Evolutionary conservation across 53 echinoderm and acorn worm genomes (phyloP).

Genomic region (Arbacia lixula): DNA sequence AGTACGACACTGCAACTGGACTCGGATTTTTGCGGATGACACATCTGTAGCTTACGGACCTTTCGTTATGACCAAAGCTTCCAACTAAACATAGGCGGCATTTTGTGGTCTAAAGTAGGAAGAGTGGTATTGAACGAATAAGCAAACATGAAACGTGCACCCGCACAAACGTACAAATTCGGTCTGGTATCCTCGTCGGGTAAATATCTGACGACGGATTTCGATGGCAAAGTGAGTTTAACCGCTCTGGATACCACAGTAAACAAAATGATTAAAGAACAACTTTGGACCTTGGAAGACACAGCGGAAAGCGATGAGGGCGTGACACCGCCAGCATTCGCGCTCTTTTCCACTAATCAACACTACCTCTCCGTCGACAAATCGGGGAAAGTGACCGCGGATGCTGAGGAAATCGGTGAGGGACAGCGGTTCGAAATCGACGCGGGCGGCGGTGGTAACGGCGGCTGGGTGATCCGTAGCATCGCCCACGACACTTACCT

Average conservation of each 20-base stretch:
- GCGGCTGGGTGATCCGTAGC: conserved; percentile 28
- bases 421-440: conserved; percentile 33
- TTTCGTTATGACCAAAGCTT: no score
- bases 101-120: no score
- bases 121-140: no score
- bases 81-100: no score
- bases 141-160: no score
- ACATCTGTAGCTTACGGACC: no score
- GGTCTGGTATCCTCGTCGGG: conserved; percentile 8
- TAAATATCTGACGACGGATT: conserved; percentile 39
- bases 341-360: conserved; percentile 37
- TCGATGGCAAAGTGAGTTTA: conserved; percentile 42
- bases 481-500: conserved; percentile 24
- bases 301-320: not conserved
- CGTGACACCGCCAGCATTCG: not conserved
- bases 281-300: conserved; percentile 31
- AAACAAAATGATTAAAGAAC: conserved; percentile 19
- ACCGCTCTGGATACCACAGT: not conserved
- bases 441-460: conserved; percentile 22
- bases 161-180: not conserved
- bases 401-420: conserved; percentile 9
- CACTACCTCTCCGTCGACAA: conserved; percentile 41
- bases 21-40: no score
- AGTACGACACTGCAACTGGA: no score
- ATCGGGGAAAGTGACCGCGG: conserved; percentile 40